A percentile compares a stretch with the other conserved stretches of the same genome.
These are phyloP conservation scores for Lasioglossum figueresi DNA, from an alignment of 2,888 invertebrate species.

Conservation along the genomic window DNA sequence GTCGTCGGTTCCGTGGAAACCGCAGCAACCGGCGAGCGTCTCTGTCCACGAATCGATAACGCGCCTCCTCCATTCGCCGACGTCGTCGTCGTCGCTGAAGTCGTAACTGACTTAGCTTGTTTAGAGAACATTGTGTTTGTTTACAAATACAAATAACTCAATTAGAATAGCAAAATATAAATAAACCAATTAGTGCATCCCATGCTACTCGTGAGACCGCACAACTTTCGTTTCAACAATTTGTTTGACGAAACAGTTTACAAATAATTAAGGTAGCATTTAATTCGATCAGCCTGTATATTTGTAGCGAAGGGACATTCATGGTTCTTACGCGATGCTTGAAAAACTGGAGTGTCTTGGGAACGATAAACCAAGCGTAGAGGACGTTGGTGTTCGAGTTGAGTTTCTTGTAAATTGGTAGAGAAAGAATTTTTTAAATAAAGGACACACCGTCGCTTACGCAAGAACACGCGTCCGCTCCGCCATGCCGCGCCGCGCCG, in stretches of 20 bases:
- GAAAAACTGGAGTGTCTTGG: neutral
- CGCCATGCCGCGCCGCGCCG: neutral
- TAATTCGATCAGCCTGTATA: neutral
- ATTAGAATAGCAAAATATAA: neutral
- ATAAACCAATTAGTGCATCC: neutral
- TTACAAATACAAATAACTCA: neutral
- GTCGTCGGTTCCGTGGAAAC: slow-evolving; percentile 55
- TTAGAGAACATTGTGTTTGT: neutral
- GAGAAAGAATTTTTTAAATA: neutral
- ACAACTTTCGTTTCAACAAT: neutral
- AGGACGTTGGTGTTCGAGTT: neutral
- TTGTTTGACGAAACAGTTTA: neutral
- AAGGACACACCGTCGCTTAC: neutral
- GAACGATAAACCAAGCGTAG: neutral
- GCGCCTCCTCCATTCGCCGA: slow-evolving; percentile 29
- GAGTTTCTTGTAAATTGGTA: neutral
- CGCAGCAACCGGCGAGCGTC: slow-evolving; percentile 51
- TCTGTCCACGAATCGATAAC: slow-evolving; percentile 66
- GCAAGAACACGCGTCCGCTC: slow-evolving; percentile 14
- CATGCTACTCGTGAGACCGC: no score
- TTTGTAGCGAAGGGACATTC: neutral
- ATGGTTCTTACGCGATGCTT: neutral
- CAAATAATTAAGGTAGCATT: no score
- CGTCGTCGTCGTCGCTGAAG: slow-evolving; percentile 23
- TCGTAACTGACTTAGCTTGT: neutral